phyloP scores from a whole-genome alignment of 2,113 vertebrate species.

The Vimba vimba region DNA sequence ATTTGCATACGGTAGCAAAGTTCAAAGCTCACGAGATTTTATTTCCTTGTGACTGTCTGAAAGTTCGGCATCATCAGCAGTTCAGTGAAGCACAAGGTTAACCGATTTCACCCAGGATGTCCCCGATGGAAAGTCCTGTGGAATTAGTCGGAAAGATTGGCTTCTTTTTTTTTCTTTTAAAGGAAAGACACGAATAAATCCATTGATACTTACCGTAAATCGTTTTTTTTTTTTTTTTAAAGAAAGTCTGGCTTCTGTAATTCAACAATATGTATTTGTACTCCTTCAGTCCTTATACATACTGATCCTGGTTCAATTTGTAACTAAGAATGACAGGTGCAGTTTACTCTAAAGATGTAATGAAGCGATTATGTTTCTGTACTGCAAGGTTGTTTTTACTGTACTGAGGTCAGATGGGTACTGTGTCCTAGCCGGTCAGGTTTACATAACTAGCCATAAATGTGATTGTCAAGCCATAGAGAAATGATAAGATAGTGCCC shows the following conservation, averaged over 20 bases:
- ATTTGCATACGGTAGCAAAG: conserved; percentile 37
- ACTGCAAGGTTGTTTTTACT: background rate
- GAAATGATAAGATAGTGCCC: conserved; percentile 28
- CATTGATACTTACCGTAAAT: background rate
- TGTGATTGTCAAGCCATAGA: background rate
- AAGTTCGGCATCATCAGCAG: conserved; percentile 19
- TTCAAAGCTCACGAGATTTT: conserved; percentile 19
- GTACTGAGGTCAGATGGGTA: conserved; percentile 7
- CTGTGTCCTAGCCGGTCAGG: background rate
- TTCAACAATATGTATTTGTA: background rate
- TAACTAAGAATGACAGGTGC: background rate
- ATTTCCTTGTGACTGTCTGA: conserved; percentile 13
- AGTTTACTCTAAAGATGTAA: background rate
- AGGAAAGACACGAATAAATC: background rate
- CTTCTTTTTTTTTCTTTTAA: background rate
- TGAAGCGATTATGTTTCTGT: background rate
- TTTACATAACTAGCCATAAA: conserved; percentile 46
- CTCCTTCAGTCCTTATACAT: background rate
- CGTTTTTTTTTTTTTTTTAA: background rate
- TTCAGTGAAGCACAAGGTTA: conserved; percentile 17
- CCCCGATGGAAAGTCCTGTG: background rate
- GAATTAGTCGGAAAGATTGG: background rate
- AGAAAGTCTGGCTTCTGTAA: background rate
- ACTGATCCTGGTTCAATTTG: background rate
- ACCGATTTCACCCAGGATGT: background rate